phyloP scores from a whole-genome alignment of 2,797 vertebrate species.

The Neosilurus mollespiculum region DNA sequence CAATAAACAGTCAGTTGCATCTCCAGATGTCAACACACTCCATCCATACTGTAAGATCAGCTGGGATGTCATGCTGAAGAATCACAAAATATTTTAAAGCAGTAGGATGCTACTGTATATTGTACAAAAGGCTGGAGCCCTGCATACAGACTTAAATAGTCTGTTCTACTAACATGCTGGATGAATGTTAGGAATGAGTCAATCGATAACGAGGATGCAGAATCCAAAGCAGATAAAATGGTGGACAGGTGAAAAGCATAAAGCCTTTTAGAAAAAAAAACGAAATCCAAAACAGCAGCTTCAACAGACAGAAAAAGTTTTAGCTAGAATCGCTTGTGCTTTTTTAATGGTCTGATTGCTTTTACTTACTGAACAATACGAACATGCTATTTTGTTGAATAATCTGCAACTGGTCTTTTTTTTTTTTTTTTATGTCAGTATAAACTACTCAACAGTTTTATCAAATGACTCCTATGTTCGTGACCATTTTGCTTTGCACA shows the following conservation, averaged over 20 bases:
- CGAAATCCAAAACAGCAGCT: not conserved
- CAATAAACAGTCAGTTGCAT: slow-evolving; percentile 55
- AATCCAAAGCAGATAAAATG: not conserved
- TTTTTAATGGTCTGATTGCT: not conserved
- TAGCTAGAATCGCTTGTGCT: not conserved
- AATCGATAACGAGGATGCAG: not conserved
- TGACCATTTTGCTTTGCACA: not conserved
- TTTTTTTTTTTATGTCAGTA: not conserved
- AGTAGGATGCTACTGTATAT: not conserved
- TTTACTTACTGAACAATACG: not conserved
- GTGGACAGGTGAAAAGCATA: not conserved
- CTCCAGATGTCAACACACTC: slow-evolving; percentile 3
- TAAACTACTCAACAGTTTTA: not conserved
- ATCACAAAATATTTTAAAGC: slow-evolving; percentile 5
- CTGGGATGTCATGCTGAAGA: slow-evolving; percentile 20
- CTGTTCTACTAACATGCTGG: not conserved
- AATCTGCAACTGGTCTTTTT: not conserved
- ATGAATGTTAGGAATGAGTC: slow-evolving; percentile 13
- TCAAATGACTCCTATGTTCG: not conserved
- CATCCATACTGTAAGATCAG: slow-evolving; percentile 8
- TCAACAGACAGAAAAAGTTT: not conserved
- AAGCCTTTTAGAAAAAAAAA: not conserved
- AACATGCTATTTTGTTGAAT: slow-evolving; percentile 10
- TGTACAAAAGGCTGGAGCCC: slow-evolving; percentile 3
- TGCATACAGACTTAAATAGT: slow-evolving; percentile 22